These are phyloP conservation scores for Semaprochilodus insignis DNA, from an alignment of 2,797 vertebrate genomes.

Conservation along the genomic window DNA sequence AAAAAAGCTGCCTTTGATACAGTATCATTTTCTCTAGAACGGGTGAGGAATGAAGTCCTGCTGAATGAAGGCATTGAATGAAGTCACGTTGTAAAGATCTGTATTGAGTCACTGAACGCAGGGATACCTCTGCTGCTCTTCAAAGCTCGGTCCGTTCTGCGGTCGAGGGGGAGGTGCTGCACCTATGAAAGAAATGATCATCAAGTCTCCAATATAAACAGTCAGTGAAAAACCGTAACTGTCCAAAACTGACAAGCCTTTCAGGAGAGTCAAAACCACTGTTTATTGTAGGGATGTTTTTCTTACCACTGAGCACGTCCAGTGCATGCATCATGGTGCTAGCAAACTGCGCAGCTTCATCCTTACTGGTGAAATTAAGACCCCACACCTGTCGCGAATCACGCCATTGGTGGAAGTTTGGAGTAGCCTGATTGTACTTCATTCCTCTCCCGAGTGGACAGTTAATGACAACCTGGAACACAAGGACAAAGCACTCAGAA, in stretches of 20 bases:
- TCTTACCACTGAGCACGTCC: slow-evolving; percentile 60
- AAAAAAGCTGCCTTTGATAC: not conserved
- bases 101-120: not conserved
- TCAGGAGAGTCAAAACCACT: not conserved
- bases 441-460: slow-evolving; percentile 83
- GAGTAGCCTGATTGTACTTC: slow-evolving; percentile 89
- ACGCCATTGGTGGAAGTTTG: slow-evolving; percentile 90
- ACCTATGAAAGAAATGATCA: slow-evolving; percentile 52
- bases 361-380: slow-evolving; percentile 86
- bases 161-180: slow-evolving; percentile 49
- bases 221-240: not conserved
- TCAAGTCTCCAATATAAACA: not conserved
- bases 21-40: not conserved
- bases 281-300: not conserved
- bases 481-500: not conserved
- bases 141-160: slow-evolving; percentile 74
- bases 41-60: no score
- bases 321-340: slow-evolving; percentile 67
- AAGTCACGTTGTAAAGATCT: no score
- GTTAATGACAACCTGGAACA: slow-evolving; percentile 88
- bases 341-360: slow-evolving; percentile 83
- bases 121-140: slow-evolving; percentile 77
- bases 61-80: no score
- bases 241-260: not conserved
- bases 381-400: slow-evolving; percentile 89